Conservation (phyloP, 2,888 invertebrate species). For the Aspidiotus rigidus region DNA sequence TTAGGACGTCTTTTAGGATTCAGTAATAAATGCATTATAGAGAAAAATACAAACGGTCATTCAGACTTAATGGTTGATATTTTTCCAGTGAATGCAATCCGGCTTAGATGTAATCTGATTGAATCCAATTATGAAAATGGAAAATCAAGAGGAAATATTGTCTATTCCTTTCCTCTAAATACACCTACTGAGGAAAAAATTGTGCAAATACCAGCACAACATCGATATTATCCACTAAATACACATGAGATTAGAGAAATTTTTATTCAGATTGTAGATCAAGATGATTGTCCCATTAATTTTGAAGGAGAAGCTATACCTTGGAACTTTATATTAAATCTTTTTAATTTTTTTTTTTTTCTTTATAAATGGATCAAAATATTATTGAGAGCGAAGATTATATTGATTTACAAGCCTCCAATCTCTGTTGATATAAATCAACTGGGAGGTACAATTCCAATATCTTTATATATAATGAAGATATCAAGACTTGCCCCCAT, state of each 20-base stretch:
- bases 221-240: conserved; percentile 23
- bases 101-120: conserved; percentile 24
- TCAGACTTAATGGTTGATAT: conserved; percentile 10
- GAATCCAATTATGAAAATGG: conserved; percentile 17
- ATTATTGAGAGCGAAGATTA: conserved; percentile 22
- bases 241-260: too few relatives aligned
- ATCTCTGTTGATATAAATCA: conserved; percentile 17
- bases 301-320: conserved; percentile 25
- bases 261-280: conserved; percentile 15
- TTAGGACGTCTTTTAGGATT: too few relatives aligned
- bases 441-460: conserved; percentile 11
- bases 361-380: conserved; percentile 19
- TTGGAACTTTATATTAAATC: conserved; percentile 19
- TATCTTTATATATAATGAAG: conserved; percentile 18
- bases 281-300: conserved; percentile 16
- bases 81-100: conserved; percentile 13
- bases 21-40: too few relatives aligned
- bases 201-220: conserved; percentile 19
- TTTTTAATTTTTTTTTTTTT: conserved; percentile 20
- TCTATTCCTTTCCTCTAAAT: conserved; percentile 7
- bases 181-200: background rate
- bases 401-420: conserved; percentile 10
- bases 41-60: background rate
- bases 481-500: too few relatives aligned
- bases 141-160: too few relatives aligned